Evolutionary conservation across 37 sponge, comb jelly and placozoan species (phyloP), one percentile per base, ranked within the genome.

Genomic region (Mnemiopsis leidyi): DNA sequence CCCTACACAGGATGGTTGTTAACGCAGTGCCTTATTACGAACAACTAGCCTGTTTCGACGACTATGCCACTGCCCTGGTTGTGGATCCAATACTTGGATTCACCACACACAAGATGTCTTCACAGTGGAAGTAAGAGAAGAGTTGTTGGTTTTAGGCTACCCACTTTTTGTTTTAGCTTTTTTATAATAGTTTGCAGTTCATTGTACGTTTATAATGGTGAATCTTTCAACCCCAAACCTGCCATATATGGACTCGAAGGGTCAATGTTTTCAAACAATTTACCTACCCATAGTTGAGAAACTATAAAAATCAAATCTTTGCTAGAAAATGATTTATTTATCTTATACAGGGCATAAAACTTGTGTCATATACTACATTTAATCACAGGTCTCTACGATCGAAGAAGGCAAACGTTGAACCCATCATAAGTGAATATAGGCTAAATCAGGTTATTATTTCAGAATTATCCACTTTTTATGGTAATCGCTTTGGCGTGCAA

Each of bases 91-190:
- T 94, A 32, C 83, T 97, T 20, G 97, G 96, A 0, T 96, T 97
- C 69, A 94, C 95, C 69, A 97, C 97, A 0, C 97, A 97, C 95
- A 97, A 97, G 93, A 97, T 97, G 97, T 93, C 93, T 94, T 9
- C 96, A 96, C 94, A 96, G 94, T 68, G 95, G 95, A 33, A 96
- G 97, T 29, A 95, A 83, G 93, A n/a, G n/a, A n/a, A n/a, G n/a
- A n/a, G n/a, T n/a, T n/a, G n/a, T n/a, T n/a, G n/a, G n/a, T n/a
- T n/a, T n/a, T n/a, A n/a, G n/a, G n/a, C n/a, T n/a, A n/a, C n/a
- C 13, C 13, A 48, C 61, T 48, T 48, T 48, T 48, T 48, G 61
- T 18, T 48, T 48, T 48, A 18, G 61, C 9, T 5, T 48, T 48
- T 48, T 48, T 48, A n/a, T n/a, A n/a, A n/a, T n/a, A n/a, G n/a